Evolutionary conservation across 2,888 invertebrate species (phyloP).

Genomic region (Campopleginae sp.): DNA sequence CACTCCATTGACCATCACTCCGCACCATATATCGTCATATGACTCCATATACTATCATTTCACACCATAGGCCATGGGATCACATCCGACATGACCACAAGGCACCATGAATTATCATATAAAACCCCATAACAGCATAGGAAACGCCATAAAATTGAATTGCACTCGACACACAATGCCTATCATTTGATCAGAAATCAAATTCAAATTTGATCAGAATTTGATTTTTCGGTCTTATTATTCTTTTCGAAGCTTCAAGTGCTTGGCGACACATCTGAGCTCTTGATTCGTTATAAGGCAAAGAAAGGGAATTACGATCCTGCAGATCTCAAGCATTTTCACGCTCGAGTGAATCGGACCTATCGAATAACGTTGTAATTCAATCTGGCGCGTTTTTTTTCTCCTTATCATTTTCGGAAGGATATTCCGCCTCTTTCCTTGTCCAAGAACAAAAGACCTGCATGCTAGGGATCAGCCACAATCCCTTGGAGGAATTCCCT

Average conservation of each 20-base stretch:
- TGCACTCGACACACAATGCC: no score
- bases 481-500: slow-evolving; percentile 38
- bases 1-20: no score
- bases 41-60: no score
- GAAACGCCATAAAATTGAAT: no score
- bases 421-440: slow-evolving; percentile 26
- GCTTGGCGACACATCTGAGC: not conserved
- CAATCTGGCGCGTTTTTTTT: slow-evolving; percentile 37
- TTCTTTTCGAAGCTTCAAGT: not conserved
- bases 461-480: not conserved
- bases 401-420: slow-evolving; percentile 53
- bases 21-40: no score
- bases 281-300: not conserved
- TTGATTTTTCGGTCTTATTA: not conserved
- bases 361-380: slow-evolving; percentile 44
- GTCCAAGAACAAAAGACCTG: not conserved
- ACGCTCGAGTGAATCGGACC: slow-evolving; percentile 14
- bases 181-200: no score
- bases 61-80: no score
- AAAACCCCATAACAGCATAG: no score
- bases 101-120: no score
- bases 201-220: not conserved
- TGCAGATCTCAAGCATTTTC: slow-evolving; percentile 12
- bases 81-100: no score
- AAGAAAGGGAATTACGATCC: not conserved